These are phyloP conservation scores for Trachurus trachurus DNA, from an alignment of 2,797 vertebrate species.

Conservation along the genomic window DNA sequence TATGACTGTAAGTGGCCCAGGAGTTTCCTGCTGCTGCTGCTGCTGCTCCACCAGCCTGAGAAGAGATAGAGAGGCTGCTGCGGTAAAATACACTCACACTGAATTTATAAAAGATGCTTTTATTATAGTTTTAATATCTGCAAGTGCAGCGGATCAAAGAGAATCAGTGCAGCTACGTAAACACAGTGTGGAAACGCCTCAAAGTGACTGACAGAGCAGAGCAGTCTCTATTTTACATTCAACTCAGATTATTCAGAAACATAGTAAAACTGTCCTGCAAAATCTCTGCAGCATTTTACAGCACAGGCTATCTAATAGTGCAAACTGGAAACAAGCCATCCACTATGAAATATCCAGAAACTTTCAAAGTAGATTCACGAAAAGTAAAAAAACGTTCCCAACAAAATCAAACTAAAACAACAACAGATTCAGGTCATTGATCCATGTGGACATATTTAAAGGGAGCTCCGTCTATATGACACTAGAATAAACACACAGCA, in stretches of 20 bases:
- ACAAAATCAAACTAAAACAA: neutral
- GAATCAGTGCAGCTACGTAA: neutral
- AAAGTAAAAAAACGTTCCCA: neutral
- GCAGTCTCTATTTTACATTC: neutral
- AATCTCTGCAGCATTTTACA: neutral
- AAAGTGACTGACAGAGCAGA: neutral
- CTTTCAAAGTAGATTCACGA: neutral
- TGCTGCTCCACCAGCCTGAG: neutral
- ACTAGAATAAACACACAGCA: neutral
- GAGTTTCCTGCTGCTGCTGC: neutral
- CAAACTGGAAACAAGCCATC: neutral
- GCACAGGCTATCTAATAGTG: too few relatives aligned
- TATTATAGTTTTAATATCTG: neutral
- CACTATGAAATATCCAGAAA: neutral
- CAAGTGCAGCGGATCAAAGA: neutral
- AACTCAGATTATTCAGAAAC: neutral
- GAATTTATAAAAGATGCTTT: neutral
- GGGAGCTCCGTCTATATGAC: neutral
- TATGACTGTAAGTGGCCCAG: slow-evolving; percentile 29
- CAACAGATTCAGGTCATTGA: neutral
- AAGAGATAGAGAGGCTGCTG: too few relatives aligned
- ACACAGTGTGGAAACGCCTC: too few relatives aligned
- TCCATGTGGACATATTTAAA: neutral
- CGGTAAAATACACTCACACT: neutral
- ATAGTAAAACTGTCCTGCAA: neutral